Percentiles rank a stretch among this genome's conserved stretches.
Evolutionary conservation across 2,888 invertebrate genomes (phyloP).

Genomic region (Pseudanteris insignis): DNA sequence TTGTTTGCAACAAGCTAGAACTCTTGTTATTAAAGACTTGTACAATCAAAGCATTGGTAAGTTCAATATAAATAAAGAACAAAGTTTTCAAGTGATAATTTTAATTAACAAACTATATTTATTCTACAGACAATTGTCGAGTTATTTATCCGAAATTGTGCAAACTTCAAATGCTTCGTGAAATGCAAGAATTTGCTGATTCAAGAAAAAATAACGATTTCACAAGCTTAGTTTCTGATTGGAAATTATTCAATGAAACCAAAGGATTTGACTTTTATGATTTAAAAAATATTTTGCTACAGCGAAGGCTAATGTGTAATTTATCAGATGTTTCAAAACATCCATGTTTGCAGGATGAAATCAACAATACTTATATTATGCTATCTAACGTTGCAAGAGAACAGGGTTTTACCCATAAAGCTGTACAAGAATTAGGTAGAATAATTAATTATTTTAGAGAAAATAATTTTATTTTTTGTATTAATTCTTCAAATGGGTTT

Average conservation of each 20-base stretch:
- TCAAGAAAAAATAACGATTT: slow-evolving; percentile 48
- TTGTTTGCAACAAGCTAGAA: slow-evolving; percentile 71
- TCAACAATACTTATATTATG: slow-evolving; percentile 56
- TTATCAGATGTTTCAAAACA: slow-evolving; percentile 64
- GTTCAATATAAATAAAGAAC: neutral
- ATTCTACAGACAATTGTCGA: slow-evolving; percentile 73
- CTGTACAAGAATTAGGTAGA: slow-evolving; percentile 56
- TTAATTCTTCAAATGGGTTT: too few species aligned
- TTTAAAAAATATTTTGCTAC: slow-evolving; percentile 75
- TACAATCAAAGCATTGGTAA: slow-evolving; percentile 72
- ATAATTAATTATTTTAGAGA: too few species aligned
- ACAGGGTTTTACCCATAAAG: slow-evolving; percentile 55
- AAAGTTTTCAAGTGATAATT: neutral
- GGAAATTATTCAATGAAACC: slow-evolving; percentile 72
- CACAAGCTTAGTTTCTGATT: slow-evolving; percentile 69
- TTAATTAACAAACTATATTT: too few species aligned
- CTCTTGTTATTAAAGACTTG: slow-evolving; percentile 70
- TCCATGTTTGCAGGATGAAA: slow-evolving; percentile 52
- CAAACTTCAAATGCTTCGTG: slow-evolving; percentile 76
- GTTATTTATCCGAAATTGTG: slow-evolving; percentile 76
- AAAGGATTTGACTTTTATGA: slow-evolving; percentile 73
- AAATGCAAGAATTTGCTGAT: slow-evolving; percentile 74
- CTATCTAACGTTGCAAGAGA: slow-evolving; percentile 62
- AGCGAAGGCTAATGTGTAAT: slow-evolving; percentile 72
- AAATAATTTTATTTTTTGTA: too few species aligned